These are phyloP conservation scores for Pristionchus exspectatus DNA, from an alignment of 2,888 invertebrate species.

Conservation along the genomic window DNA sequence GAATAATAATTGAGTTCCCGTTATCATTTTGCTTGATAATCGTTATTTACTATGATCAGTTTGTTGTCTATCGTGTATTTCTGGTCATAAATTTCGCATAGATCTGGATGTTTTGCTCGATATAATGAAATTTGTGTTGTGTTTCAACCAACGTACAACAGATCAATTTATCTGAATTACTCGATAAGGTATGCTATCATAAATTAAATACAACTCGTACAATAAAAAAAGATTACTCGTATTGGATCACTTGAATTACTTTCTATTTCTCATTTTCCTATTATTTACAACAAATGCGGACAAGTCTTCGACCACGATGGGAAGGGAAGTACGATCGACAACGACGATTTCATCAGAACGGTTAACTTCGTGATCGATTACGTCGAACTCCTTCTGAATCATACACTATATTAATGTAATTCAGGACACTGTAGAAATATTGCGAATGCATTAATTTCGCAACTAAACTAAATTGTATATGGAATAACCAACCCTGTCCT, in stretches of 20 bases:
- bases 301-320: neutral
- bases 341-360: neutral
- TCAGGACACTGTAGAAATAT: no score
- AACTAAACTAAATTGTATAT: no score
- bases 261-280: neutral
- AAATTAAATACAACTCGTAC: neutral
- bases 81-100: no score
- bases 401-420: no score
- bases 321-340: neutral
- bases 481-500: neutral
- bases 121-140: no score
- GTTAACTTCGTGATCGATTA: neutral
- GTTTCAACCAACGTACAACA: neutral
- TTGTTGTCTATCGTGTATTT: no score
- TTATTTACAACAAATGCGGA: neutral
- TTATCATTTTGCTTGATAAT: no score
- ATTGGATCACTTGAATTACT: neutral
- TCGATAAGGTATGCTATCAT: neutral
- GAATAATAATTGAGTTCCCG: no score
- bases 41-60: no score
- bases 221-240: neutral
- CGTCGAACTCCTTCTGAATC: no score
- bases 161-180: neutral
- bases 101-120: no score
- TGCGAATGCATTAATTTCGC: no score